Evolutionary conservation across 2,888 invertebrate species (phyloP), one percentile per base, ranked within the genome.

Genomic region (Drosophila anomelani): DNA sequence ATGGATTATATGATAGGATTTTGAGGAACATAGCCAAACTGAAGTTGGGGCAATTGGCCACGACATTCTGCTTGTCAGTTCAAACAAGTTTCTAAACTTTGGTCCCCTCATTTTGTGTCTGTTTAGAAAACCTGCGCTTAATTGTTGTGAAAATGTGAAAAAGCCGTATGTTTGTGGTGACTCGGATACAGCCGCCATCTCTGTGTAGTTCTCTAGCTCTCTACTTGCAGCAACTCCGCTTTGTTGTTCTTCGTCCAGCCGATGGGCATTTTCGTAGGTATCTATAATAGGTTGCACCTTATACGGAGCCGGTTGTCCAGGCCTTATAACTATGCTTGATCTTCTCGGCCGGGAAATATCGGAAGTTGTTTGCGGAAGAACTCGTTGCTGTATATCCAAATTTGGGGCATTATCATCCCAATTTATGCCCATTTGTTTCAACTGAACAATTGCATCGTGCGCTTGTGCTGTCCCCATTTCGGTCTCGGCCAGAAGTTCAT

Each of bases 61-160:
- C 7, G 13, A 0, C 8, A 71, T 7, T 3, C 41, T 53, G 13
- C 23, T 3, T 3, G 4, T 15, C 36, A 78, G 8, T 20, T 54
- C 60, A 2, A 0, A 5, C 1, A 32, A 10, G 17, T 3, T 26
- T 2, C 4, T 20, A 12, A 5, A n/a, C 1, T 38, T 51, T 2
- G 41, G 0, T 4, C 10, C 7, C 12, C 76, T 59, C 36, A 76
- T 57, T 17, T 58, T 46, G 9, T 58, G 81, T 10, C 32, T 3
- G 2, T 29, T 12, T 13, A 84, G 15, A 43, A 58, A 55, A 0
- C 57, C 13, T 20, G 66, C 58, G 8, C 41, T 55, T 4, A 84
- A 7, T 23, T 34, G 43, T 1, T 61, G 60, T 6, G 10, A 26
- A 49, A 51, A 60, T 49, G 34, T 38, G 4, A 13, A 13, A 15